A percentile compares a stretch with the other conserved stretches of the same genome.
Conservation (phyloP, 1,140 invertebrate genomes). For the Maniola jurtina region DNA sequence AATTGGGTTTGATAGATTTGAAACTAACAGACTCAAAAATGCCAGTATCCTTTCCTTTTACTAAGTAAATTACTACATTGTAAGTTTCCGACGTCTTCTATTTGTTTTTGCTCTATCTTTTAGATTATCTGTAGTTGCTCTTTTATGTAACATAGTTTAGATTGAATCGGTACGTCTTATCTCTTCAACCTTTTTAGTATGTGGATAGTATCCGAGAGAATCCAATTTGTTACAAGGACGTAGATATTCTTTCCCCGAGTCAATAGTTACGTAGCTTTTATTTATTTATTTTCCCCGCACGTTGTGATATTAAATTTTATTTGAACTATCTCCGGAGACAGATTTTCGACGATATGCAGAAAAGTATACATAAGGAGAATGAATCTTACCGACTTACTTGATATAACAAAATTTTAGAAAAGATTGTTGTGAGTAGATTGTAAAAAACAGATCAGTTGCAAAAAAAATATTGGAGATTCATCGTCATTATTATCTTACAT, state of each 20-base stretch:
- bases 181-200: conserved; percentile 1
- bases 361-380: too few species aligned
- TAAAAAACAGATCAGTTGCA: too few species aligned
- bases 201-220: not conserved
- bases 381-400: too few species aligned
- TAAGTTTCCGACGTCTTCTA: not conserved
- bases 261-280: not conserved
- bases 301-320: not conserved
- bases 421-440: too few species aligned
- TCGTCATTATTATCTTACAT: too few species aligned
- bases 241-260: not conserved
- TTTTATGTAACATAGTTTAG: not conserved
- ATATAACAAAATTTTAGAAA: too few species aligned
- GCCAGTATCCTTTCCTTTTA: too few species aligned
- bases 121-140: not conserved
- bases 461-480: too few species aligned
- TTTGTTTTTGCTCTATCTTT: not conserved
- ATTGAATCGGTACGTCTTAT: conserved; percentile 1
- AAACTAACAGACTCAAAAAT: too few species aligned
- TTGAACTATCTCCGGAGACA: not conserved
- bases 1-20: too few species aligned
- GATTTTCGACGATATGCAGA: too few species aligned
- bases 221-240: not conserved
- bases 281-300: not conserved
- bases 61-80: too few species aligned